phyloP scores from a whole-genome alignment of 2,888 invertebrate species.

The Drosophila infuscata region DNA sequence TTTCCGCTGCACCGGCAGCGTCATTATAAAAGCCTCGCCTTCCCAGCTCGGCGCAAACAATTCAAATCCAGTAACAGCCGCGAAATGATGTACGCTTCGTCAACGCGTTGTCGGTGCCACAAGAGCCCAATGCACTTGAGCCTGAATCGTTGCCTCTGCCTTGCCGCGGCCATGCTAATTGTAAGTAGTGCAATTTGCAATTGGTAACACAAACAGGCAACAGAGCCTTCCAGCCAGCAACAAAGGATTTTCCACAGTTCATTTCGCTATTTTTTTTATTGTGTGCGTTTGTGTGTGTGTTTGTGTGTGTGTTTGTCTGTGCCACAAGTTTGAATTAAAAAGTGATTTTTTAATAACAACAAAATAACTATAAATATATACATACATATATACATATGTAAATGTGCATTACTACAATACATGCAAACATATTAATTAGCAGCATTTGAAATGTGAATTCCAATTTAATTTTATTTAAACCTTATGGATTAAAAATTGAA shows the following conservation, averaged over 20 bases:
- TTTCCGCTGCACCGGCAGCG: conserved; percentile 73
- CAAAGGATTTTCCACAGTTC: conserved; percentile 24
- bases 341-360: background rate
- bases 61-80: conserved; percentile 83
- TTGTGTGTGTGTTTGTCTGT: conserved; percentile 16
- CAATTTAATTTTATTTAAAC: background rate
- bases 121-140: conserved; percentile 12
- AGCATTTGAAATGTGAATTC: background rate
- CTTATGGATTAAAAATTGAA: background rate
- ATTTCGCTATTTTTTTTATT: conserved; percentile 11
- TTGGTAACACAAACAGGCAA: background rate
- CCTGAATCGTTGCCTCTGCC: conserved; percentile 61
- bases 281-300: background rate
- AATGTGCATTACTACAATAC: background rate
- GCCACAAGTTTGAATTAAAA: background rate
- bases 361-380: background rate
- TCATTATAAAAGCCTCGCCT: conserved; percentile 84
- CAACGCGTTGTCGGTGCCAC: conserved; percentile 50
- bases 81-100: conserved; percentile 82
- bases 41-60: conserved; percentile 82
- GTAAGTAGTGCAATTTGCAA: conserved; percentile 76
- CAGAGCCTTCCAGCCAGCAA: background rate
- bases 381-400: background rate
- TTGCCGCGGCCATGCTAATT: conserved; percentile 71
- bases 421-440: background rate